Evolutionary conservation across 1,140 invertebrate species (phyloP).

Genomic region (Sitobion miscanthi): DNA sequence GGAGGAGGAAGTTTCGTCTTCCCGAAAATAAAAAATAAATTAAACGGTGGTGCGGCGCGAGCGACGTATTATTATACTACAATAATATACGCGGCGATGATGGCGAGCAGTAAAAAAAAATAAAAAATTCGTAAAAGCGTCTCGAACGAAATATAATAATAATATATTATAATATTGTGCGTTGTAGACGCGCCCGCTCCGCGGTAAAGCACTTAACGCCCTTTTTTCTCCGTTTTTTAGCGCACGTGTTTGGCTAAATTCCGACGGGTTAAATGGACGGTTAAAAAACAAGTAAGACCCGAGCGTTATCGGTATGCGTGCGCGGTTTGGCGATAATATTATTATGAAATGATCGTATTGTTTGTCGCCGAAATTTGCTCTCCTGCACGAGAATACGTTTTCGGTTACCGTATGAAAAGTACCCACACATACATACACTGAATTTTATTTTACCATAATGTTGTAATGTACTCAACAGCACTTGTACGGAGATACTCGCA

Average conservation of each 20-base stretch:
- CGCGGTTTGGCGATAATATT: background rate
- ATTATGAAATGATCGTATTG: too few species aligned
- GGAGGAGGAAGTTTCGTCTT: conserved; percentile 23
- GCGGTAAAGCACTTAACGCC: conserved; percentile 27
- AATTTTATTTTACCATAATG: background rate
- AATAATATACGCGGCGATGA: conserved; percentile 4
- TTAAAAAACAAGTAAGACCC: background rate
- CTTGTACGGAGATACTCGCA: background rate
- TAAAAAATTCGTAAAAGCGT: background rate
- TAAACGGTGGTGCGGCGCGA: background rate
- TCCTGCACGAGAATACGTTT: too few species aligned
- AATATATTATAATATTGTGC: background rate
- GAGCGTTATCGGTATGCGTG: too few species aligned
- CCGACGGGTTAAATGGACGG: background rate
- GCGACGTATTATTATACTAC: background rate
- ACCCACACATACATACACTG: too few species aligned
- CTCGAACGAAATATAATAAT: background rate
- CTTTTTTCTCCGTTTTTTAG: background rate
- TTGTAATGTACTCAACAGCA: background rate
- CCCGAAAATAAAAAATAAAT: conserved; percentile 43
- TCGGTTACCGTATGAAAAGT: too few species aligned
- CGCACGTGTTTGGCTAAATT: conserved; percentile 42
- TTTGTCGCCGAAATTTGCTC: background rate
- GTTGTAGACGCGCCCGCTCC: background rate
- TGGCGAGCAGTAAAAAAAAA: conserved; percentile 16